Evolutionary conservation across 2,113 vertebrate species (phyloP), one percentile per base, ranked within the genome.

Genomic region (Archocentrus centrarchus): DNA sequence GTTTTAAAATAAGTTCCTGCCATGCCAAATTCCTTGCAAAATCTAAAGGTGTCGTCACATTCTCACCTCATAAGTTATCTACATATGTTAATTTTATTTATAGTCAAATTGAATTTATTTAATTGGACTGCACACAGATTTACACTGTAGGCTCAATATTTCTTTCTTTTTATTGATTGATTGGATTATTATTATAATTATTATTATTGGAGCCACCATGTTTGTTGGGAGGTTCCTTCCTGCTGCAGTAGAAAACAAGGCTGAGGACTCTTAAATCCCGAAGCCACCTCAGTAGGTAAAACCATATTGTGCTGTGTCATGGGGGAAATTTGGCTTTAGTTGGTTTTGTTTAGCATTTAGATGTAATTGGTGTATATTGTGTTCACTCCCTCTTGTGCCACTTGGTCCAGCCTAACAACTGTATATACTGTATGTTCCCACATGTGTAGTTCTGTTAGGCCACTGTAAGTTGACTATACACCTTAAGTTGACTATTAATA

Each of bases 231-330:
- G 30, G 24, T 73, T 73, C 32, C 68, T 32, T 73, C 68, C 68
- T 53, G 47, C 0, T 70, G 44, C 27, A 53, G 44, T 24, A 73
- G 44, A 73, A 73, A 32, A 1, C 47, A 32, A 50, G 44, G 17
- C 50, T 7, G 6, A 53, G 50, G 17, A 18, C 50, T 53, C 50
- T 20, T 55, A 55, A 55, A 55, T 55, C 47, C 15, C 17, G 6
- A 50, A 73, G 17, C 68, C 68, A 55, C 27, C 68, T 73, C 27
- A 73, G 20, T 73, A 27, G 68, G 68, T 27, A 73, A 55, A 55
- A 73, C 27, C 47, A 55, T n/a, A 11, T 55, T 1, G 10, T 55
- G 11, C 68, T 20, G 1, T 32, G 47, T 20, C 66, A 53, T 32
- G 47, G 68, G 68, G 6, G 47, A 35, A 35, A 32, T 8, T 27